These are phyloP conservation scores for Caenorhabditis sp. DNA, from an alignment of 2,888 invertebrate genomes.

Conservation along the genomic window DNA sequence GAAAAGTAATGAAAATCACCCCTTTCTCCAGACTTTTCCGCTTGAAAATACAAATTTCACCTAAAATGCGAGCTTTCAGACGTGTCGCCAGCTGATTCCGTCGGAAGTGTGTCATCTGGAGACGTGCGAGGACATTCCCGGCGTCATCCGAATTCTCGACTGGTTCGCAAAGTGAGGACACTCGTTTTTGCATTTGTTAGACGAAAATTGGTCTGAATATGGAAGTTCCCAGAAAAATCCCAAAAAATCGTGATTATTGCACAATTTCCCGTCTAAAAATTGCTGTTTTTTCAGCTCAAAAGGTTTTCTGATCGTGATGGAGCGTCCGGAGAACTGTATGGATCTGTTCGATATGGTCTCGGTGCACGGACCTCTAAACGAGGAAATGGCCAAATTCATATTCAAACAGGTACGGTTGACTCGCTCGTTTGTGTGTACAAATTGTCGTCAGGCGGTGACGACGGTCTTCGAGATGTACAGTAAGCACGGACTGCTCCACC, in stretches of 20 bases:
- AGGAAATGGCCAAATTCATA: slow-evolving; percentile 71
- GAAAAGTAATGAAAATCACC: not conserved
- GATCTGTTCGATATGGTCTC: slow-evolving; percentile 76
- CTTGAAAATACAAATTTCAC: not conserved
- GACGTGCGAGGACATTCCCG: slow-evolving; percentile 71
- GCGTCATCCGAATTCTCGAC: slow-evolving; percentile 73
- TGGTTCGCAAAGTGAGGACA: slow-evolving; percentile 77
- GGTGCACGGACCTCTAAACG: slow-evolving; percentile 72
- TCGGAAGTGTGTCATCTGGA: slow-evolving; percentile 76
- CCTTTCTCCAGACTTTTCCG: not conserved
- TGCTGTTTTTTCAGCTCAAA: slow-evolving; percentile 68
- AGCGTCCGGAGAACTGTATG: slow-evolving; percentile 72
- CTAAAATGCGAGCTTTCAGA: slow-evolving; percentile 67
- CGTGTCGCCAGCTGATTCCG: slow-evolving; percentile 72
- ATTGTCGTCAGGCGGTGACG: slow-evolving; percentile 70
- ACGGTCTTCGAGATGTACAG: slow-evolving; percentile 72
- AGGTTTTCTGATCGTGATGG: slow-evolving; percentile 77
- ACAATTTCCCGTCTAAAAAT: not conserved
- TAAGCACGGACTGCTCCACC: slow-evolving; percentile 72
- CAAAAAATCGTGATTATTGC: too few species aligned
- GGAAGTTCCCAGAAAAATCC: too few species aligned
- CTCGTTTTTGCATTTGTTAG: too few species aligned
- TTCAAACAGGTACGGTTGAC: slow-evolving; percentile 71
- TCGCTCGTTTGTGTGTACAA: too few species aligned
- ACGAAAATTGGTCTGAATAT: too few species aligned